Base-by-base conservation (phyloP, 2,797 vertebrate genomes). In the Cottoperca gobio region DNA sequence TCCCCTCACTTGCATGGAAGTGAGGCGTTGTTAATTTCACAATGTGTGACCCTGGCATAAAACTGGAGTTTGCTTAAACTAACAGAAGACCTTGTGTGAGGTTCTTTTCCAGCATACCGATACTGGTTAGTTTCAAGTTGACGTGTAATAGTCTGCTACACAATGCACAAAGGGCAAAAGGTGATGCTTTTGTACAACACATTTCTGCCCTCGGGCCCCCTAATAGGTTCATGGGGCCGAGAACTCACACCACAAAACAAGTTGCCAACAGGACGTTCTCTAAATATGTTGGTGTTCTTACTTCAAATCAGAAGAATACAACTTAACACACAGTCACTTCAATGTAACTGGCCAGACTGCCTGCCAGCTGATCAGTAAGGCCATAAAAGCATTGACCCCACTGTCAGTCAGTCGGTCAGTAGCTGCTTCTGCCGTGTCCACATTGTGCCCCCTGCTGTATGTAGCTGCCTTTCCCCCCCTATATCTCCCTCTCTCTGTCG, bases 401-500 rank as follows among this genome's bases (percentile, higher is more conserved):
- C 40, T 68, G 39, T 71, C 71, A 42, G 1, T 46, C 37, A 64
- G 45, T 39, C 49, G 26, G 50, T 61, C 43, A 64, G 48, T 52
- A 37, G 10, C 45, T 64, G 35, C 21, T 23, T 37, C 13, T 37
- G 1, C 19, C 63, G 67, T 63, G 67, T 72, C 45, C 62, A 61
- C 65, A 49, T 3, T 61, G 26, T 62, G 17, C 42, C 28, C 53
- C 45, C 59, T 53, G 60, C 45, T 69, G 53, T 14, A 26, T 53
- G 26, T 26, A 9, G 42, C 73, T 73, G 55, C 28, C 28, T 55
- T 5, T n/a, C 19, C 35, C 21, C 53, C 19, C 17, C 3, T 19
- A 31, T 50, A 39, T 35, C 37, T 59, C 28, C 8, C 50, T 58
- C 61, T 39, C 46, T 67, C 83, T 82, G 69, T 73, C 74, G 80